These are phyloP conservation scores for Drosophila prosaltans DNA, from an alignment of 1,140 invertebrate species.

Conservation along the genomic window DNA sequence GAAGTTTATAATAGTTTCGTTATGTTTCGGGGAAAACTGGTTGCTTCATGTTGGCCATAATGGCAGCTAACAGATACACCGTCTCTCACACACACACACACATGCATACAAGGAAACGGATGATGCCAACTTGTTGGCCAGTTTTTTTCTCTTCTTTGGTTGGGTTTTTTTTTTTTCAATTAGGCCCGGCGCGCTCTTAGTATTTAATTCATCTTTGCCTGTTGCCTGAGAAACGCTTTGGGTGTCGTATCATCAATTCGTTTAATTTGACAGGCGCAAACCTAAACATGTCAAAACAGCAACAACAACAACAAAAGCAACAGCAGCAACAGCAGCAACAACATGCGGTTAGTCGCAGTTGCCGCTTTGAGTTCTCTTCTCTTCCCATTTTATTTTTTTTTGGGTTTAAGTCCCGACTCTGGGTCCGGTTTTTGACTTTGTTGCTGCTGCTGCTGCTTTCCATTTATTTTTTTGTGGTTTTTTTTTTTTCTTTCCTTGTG, in stretches of 20 bases:
- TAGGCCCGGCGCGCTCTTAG: slow-evolving; percentile 69
- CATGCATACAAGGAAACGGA: slow-evolving; percentile 22
- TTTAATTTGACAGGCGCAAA: slow-evolving; percentile 84
- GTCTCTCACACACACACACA: slow-evolving; percentile 17
- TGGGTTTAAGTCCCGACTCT: slow-evolving; percentile 26
- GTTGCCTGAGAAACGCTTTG: slow-evolving; percentile 83
- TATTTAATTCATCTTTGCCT: slow-evolving; percentile 79
- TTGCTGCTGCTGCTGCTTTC: slow-evolving; percentile 27
- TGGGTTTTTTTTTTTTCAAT: slow-evolving; percentile 72
- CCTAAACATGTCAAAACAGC: slow-evolving; percentile 84
- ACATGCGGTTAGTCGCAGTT: slow-evolving; percentile 68
- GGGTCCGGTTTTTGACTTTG: slow-evolving; percentile 50
- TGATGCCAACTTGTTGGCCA: slow-evolving; percentile 69
- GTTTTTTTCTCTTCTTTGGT: slow-evolving; percentile 20
- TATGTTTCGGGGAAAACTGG: slow-evolving; percentile 79
- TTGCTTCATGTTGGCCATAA: slow-evolving; percentile 64
- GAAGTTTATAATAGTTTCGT: slow-evolving; percentile 46
- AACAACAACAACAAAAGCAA: slow-evolving; percentile 62
- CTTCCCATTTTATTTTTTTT: slow-evolving; percentile 1
- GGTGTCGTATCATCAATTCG: slow-evolving; percentile 84
- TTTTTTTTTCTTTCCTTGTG: background rate
- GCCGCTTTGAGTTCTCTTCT: slow-evolving; percentile 41
- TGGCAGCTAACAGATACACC: slow-evolving; percentile 59
- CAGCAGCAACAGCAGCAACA: slow-evolving; percentile 48
- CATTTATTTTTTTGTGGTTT: slow-evolving; percentile 21